Conservation (phyloP, 2,888 invertebrate genomes). For the Tipula confusa region DNA sequence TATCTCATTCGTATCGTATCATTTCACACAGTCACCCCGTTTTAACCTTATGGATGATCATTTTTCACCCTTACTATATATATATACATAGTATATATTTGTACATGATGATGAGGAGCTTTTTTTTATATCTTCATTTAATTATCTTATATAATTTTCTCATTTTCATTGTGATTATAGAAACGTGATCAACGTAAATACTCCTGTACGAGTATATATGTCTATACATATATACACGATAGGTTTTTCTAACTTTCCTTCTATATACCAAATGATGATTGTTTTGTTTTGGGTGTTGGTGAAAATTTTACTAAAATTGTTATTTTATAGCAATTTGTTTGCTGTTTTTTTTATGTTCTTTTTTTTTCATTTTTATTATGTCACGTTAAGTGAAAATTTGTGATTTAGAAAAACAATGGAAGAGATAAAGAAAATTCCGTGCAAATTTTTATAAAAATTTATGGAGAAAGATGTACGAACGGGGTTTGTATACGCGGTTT, state of each 20-base stretch:
- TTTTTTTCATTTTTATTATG: conserved; percentile 14
- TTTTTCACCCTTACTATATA: background rate
- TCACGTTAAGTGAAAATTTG: conserved; percentile 25
- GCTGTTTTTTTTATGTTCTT: background rate
- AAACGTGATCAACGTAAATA: conserved; percentile 15
- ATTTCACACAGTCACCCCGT: background rate
- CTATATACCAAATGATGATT: background rate
- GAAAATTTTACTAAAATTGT: background rate
- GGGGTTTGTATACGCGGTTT: background rate
- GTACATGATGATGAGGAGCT: background rate
- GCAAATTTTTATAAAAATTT: background rate
- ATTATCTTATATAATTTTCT: conserved; percentile 25
- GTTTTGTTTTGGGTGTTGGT: background rate
- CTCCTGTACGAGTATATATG: background rate
- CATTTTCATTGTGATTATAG: conserved; percentile 25
- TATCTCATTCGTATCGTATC: background rate
- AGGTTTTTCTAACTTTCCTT: background rate
- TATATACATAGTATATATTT: background rate
- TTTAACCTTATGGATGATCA: background rate
- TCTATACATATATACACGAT: no score
- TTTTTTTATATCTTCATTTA: conserved; percentile 20
- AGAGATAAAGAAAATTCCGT: background rate
- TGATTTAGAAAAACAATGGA: conserved; percentile 9
- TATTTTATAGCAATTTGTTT: background rate
- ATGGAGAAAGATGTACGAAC: background rate